These are phyloP conservation scores for Agrenia bidenticulata DNA, from an alignment of 2,888 invertebrate species.

Conservation along the genomic window DNA sequence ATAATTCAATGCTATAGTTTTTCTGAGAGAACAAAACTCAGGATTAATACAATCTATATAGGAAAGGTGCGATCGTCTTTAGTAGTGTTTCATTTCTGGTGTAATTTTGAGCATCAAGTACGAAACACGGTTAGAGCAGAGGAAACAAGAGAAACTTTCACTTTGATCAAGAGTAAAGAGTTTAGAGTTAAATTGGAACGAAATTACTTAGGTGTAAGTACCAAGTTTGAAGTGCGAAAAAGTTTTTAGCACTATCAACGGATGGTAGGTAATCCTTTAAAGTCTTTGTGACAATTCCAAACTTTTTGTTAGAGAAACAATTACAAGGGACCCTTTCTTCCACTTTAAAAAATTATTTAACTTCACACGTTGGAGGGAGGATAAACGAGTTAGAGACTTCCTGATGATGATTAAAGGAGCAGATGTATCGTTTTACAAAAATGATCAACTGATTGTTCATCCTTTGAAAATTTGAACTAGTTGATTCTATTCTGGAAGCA, in stretches of 20 bases:
- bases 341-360: no score
- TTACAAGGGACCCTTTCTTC: no score
- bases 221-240: no score
- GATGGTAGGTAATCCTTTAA: no score
- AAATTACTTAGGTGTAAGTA: background rate
- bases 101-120: background rate
- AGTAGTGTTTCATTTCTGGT: background rate
- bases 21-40: background rate
- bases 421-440: constrained; percentile 20
- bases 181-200: constrained; percentile 5
- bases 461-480: background rate
- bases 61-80: background rate
- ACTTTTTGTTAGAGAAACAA: constrained; percentile 4
- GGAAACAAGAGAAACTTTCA: no score
- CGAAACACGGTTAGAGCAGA: background rate
- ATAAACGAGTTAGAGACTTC: no score
- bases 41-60: no score
- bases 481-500: no score
- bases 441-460: constrained; percentile 22
- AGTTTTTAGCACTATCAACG: no score
- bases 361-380: no score
- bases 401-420: constrained; percentile 5
- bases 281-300: background rate
- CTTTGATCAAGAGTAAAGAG: constrained; percentile 4
- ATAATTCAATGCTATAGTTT: constrained; percentile 15